These are phyloP conservation scores for Centruroides sculpturatus DNA, from an alignment of 1,140 invertebrate genomes.

Conservation along the genomic window DNA sequence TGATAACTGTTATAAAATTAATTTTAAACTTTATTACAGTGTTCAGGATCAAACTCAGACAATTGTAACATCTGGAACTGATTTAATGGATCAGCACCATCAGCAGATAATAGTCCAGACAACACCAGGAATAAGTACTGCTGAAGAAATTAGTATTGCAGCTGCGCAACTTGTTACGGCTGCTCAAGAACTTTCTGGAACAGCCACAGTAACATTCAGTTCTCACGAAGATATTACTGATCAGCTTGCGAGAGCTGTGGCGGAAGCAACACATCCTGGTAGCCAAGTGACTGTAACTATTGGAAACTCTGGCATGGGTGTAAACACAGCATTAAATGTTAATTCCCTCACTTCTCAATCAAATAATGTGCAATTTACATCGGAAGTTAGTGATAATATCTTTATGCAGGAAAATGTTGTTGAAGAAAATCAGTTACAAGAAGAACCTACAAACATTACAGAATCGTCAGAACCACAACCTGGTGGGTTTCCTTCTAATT, in stretches of 20 bases:
- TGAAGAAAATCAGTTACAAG: too few species aligned
- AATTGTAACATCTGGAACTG: conserved; percentile 3
- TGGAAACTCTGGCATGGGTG: background rate
- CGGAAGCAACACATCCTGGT: conserved; percentile 8
- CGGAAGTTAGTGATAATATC: too few species aligned
- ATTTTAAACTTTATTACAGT: conserved; percentile 1
- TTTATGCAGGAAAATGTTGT: too few species aligned
- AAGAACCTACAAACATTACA: too few species aligned
- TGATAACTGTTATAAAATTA: too few species aligned
- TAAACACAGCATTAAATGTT: too few species aligned
- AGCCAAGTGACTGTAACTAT: conserved; percentile 12
- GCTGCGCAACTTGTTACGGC: conserved; percentile 7
- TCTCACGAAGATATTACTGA: conserved; percentile 10
- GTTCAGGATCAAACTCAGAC: conserved; percentile 8
- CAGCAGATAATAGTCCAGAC: conserved; percentile 13
- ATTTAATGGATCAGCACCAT: conserved; percentile 3
- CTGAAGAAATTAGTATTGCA: conserved; percentile 4
- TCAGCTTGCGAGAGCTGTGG: conserved; percentile 11
- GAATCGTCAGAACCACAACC: too few species aligned
- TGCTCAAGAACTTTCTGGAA: conserved; percentile 1
- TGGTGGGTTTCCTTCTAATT: too few species aligned
- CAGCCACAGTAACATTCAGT: too few species aligned
- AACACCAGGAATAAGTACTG: background rate
- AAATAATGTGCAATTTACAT: too few species aligned
- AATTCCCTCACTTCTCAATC: too few species aligned